Evolutionary conservation across 2,797 vertebrate genomes (phyloP), one percentile per base, ranked within the genome.

Genomic region (Bradypodion ventrale): DNA sequence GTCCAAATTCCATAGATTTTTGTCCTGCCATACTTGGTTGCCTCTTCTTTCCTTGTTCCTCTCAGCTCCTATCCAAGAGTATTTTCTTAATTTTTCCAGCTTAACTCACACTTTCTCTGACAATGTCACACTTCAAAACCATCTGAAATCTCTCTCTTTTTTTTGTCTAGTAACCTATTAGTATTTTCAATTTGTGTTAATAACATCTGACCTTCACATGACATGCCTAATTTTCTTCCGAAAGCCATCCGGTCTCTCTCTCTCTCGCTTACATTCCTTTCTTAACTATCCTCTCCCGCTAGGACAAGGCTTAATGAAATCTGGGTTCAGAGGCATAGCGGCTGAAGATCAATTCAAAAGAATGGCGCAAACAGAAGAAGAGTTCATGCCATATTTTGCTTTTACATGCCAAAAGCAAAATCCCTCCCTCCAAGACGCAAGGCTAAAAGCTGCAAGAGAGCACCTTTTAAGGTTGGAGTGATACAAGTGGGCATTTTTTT

Each of bases 401-500:
- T 76, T 56, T 68, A 69, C 19, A 1, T 4, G 72, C 70, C 0
- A 7, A 12, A 89, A 37, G 32, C n/a, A 70, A 80, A 68, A 88
- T 42, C 42, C 52, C 25, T 7, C 7, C 44, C 35, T 40, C 6
- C 84, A 52, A 85, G 46, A 68, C 82, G 29, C 8, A 10, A 88
- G 35, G 68, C n/a, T 83, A 76, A 82, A 65, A 85, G 72, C 77
- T 87, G 89, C 81, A 81, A 63, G 82, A 75, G 59, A 42, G 32
- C 60, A 37, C 21, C 4, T 75, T 88, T 88, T 78, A 81, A 81
- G 2, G 10, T 10, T 44, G 42, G 80, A 83, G 81, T 78, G 56
- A 89, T 65, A 77, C 35, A 75, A 84, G 78, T n/a, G 77, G n/a
- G n/a, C n/a, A n/a, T n/a, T n/a, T 75, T n/a, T n/a, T n/a, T 88